Base-by-base conservation (phyloP, 2,888 invertebrate genomes). In the Sarcophaga caerulescens region DNA sequence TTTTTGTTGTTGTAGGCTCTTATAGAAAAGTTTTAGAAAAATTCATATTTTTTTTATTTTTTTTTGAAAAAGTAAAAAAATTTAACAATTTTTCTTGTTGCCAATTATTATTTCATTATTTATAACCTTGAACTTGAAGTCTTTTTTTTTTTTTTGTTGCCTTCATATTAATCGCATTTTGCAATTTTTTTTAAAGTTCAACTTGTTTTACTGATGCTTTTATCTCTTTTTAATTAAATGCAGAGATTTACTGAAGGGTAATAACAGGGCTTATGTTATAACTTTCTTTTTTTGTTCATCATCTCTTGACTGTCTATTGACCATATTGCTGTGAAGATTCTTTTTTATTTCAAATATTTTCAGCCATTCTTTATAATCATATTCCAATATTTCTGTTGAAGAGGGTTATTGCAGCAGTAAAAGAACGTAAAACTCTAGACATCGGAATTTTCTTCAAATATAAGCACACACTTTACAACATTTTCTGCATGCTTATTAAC, bases 61-160 rank as follows among this genome's bases (percentile, higher is more conserved):
- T n/a, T 35, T 35, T 35, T 6, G 3, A 0, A 12, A 5, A 6
- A 69, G 62, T n/a, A 45, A 52, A 11, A 25, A 70, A 62, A 44
- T 10, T 62, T 69, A n/a, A 35, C 19, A 81, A 68, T 68, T 74
- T 75, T 17, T 75, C 75, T 66, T 71, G 35, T 5, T n/a, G 23
- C 14, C 11, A 65, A 77, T 77, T 77, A 66, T 60, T 66, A 25
- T 59, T 70, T 66, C 73, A 69, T 75, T 76, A 63, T 76, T 76
- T 70, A 70, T 59, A 57, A 14, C 76, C 81, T 70, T 81, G 81
- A 81, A 81, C 75, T 81, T 68, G 60, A 21, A 62, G 10, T 6
- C 44, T 68, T 62, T 52, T 52, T 14, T 52, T 14, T 52, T 52
- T 8, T 0, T 52, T 11, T 52, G 21, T 52, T 52, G 23, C 10